phyloP scores from a whole-genome alignment of 2,888 invertebrate species.

The Lochmaea capreae region DNA sequence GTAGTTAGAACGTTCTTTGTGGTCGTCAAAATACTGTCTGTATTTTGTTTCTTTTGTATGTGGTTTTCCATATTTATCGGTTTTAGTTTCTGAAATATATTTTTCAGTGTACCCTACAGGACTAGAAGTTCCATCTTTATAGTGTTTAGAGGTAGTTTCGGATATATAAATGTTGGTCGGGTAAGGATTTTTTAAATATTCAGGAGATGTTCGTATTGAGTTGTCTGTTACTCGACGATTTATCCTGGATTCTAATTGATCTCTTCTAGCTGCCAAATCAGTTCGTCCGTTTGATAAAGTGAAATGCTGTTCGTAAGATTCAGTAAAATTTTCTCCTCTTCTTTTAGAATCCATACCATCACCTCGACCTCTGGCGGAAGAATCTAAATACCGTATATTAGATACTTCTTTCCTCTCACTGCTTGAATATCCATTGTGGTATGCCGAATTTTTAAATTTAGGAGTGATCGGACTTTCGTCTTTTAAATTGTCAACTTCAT shows the following conservation, averaged over 20 bases:
- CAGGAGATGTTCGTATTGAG: conserved; percentile 62
- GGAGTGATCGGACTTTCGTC: conserved; percentile 72
- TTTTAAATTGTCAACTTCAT: conserved; percentile 65
- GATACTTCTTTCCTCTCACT: conserved; percentile 65
- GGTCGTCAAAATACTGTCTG: conserved; percentile 63
- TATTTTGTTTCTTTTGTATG: conserved; percentile 65
- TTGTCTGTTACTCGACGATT: conserved; percentile 69
- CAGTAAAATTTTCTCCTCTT: conserved; percentile 67
- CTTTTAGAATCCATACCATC: conserved; percentile 76
- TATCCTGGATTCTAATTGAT: conserved; percentile 81
- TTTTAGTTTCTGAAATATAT: conserved; percentile 68
- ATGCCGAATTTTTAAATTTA: conserved; percentile 69
- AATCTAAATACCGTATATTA: conserved; percentile 62
- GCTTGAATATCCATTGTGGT: conserved; percentile 67
- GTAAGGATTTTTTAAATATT: conserved; percentile 53
- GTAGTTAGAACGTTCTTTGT: conserved; percentile 41
- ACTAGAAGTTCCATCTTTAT: conserved; percentile 69
- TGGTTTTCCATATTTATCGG: conserved; percentile 66
- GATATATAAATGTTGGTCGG: conserved; percentile 67
- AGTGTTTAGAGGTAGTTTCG: conserved; percentile 69
- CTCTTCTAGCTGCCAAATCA: conserved; percentile 79
- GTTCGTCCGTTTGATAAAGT: conserved; percentile 60
- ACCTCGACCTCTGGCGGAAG: conserved; percentile 71
- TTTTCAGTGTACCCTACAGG: conserved; percentile 69
- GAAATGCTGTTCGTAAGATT: conserved; percentile 55